These are phyloP conservation scores for Nasonia oneida DNA, from an alignment of 2,888 invertebrate species.

Conservation along the genomic window DNA sequence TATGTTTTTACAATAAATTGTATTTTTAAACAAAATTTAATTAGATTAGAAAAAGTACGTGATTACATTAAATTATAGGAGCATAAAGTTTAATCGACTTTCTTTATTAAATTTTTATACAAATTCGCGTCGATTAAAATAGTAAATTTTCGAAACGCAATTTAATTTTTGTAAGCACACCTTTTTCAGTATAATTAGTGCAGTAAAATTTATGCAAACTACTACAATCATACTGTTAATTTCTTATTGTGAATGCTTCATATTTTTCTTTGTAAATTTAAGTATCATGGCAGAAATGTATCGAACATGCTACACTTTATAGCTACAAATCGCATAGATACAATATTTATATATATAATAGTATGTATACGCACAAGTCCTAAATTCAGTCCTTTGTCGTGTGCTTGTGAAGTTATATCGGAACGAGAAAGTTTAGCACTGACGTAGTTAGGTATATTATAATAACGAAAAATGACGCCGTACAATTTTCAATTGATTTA, in stretches of 20 bases:
- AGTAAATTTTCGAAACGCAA: neutral
- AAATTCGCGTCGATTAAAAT: neutral
- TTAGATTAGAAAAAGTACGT: neutral
- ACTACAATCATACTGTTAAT: constrained; percentile 21
- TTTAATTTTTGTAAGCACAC: neutral
- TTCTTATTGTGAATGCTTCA: neutral
- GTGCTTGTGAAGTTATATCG: constrained; percentile 48
- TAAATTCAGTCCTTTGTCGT: constrained; percentile 59
- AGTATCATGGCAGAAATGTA: constrained; percentile 58
- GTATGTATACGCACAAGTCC: constrained; percentile 43
- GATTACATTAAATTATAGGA: neutral
- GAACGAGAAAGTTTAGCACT: constrained; percentile 46
- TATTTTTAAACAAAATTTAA: neutral
- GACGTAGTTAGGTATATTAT: constrained; percentile 21
- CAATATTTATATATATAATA: constrained; percentile 48
- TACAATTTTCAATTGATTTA: constrained; percentile 53
- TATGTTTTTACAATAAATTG: constrained; percentile 15
- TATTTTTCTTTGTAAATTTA: constrained; percentile 40
- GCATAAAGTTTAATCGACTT: neutral
- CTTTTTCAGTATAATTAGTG: neutral
- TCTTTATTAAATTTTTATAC: neutral
- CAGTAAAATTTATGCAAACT: constrained; percentile 6
- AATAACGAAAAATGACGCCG: constrained; percentile 23
- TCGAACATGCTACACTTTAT: constrained; percentile 60
- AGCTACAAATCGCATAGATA: constrained; percentile 55